Evolutionary conservation across 2,888 invertebrate genomes (phyloP), one percentile per base, ranked within the genome.

Genomic region (Amblyjoppa fuscipennis): DNA sequence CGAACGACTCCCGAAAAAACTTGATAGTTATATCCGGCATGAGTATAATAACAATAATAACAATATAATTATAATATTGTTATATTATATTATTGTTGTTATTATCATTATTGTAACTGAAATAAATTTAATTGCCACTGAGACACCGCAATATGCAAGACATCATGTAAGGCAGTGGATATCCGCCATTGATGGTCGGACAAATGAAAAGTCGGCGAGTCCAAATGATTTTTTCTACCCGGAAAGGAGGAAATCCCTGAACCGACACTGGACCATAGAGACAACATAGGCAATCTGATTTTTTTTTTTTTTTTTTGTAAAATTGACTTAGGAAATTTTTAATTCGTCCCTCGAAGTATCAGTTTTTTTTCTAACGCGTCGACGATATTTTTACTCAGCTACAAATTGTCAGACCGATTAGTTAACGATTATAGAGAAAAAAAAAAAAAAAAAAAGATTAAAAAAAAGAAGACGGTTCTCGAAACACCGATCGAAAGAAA

Each of bases 201-300:
- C 75, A 31, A 31, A 64, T 4, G 7, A n/a, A 16, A 3, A 53
- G 25, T 25, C 25, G 31, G 61, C 49, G 74, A 70, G 34, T 75
- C 69, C 81, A 34, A 75, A 61, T 61, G 59, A 81, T 75, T 49
- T 69, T 75, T 75, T 75, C 38, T 56, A 49, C 38, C 11, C n/a
- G 75, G 49, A 70, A 49, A 66, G 38, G 66, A 51, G 56, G 41
- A 59, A 4, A 74, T 74, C 61, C 75, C 69, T 69, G 69, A 59
- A 81, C 61, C 75, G 73, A 70, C 16, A 75, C 38, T 75, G 69
- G 38, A 69, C n/a, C 51, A 59, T 49, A 59, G 45, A 59, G 45
- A 75, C 16, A 74, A 41, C 45, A 49, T 74, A 74, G 41, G 38
- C 49, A 61, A 51, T 34, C 4, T 61, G 20, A 25, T 59, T 78